Evolutionary conservation across 2,113 vertebrate genomes (phyloP).

Genomic region (Urocolius indicus): DNA sequence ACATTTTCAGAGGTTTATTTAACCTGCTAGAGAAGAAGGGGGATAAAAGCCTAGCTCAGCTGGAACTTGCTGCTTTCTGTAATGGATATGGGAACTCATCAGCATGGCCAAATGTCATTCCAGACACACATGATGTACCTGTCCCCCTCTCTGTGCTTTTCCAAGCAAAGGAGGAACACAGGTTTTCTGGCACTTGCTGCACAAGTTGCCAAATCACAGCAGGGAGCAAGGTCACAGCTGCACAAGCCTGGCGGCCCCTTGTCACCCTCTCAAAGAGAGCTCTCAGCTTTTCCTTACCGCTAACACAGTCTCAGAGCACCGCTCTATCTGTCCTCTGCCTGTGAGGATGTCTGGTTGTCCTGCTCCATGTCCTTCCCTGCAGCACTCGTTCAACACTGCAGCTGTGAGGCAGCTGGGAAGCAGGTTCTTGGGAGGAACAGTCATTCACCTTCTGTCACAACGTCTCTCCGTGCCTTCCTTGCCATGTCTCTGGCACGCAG

Average conservation of each 20-base stretch:
- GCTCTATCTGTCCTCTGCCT: rapidly evolving
- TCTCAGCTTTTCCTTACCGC: background rate
- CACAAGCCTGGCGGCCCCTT: background rate
- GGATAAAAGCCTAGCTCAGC: background rate
- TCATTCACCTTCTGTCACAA: background rate
- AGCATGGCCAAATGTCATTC: rapidly evolving
- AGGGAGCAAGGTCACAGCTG: background rate
- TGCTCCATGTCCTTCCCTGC: background rate
- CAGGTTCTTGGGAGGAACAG: background rate
- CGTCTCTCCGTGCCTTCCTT: background rate
- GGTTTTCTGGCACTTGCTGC: background rate
- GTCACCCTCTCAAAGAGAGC: background rate
- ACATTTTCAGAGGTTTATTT: background rate
- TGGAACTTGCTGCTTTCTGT: background rate
- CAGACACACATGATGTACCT: background rate
- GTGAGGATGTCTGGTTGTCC: background rate
- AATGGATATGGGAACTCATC: background rate
- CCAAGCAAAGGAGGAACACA: background rate
- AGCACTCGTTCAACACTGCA: background rate
- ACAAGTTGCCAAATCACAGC: background rate
- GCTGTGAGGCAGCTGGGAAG: background rate
- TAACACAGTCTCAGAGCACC: background rate
- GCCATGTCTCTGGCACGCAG: rapidly evolving
- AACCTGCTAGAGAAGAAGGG: background rate
- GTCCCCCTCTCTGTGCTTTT: background rate